Evolutionary conservation across 37 sponge, comb jelly and placozoan genomes (phyloP).

Genomic region (Cliona cf. orientalis): DNA sequence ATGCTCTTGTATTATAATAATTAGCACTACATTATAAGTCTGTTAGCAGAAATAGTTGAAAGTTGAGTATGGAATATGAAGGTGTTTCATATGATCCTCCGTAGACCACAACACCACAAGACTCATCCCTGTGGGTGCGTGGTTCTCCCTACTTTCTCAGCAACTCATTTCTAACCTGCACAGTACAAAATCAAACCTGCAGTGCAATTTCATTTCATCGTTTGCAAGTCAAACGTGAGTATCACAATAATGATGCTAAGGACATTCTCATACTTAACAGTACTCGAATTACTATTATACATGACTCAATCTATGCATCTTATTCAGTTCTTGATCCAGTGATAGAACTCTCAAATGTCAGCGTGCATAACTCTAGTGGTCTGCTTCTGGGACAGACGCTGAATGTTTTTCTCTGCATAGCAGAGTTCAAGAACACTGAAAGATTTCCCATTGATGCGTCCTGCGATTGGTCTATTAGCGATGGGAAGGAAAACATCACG

Average conservation of each 20-base stretch:
- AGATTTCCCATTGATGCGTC: neutral
- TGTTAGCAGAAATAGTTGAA: neutral
- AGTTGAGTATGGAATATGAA: neutral
- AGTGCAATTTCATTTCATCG: neutral
- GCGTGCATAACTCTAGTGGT: neutral
- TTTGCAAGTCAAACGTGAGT: neutral
- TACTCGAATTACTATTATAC: no score
- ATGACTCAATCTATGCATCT: no score
- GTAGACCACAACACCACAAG: neutral
- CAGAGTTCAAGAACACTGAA: neutral
- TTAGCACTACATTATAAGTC: neutral
- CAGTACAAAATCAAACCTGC: neutral
- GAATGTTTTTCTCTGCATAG: slow-evolving; percentile 1
- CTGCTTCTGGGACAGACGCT: slow-evolving; percentile 25
- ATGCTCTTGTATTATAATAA: no score
- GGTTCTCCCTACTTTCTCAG: slow-evolving; percentile 7
- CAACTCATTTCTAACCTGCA: slow-evolving; percentile 12
- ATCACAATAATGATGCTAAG: neutral
- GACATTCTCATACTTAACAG: neutral
- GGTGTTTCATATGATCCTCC: neutral
- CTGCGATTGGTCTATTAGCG: neutral
- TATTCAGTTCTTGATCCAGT: neutral
- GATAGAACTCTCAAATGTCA: neutral
- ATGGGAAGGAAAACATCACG: neutral
- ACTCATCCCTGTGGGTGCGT: neutral